Base-by-base conservation (phyloP, 2,797 vertebrate genomes). In the Rallus crepitans region DNA sequence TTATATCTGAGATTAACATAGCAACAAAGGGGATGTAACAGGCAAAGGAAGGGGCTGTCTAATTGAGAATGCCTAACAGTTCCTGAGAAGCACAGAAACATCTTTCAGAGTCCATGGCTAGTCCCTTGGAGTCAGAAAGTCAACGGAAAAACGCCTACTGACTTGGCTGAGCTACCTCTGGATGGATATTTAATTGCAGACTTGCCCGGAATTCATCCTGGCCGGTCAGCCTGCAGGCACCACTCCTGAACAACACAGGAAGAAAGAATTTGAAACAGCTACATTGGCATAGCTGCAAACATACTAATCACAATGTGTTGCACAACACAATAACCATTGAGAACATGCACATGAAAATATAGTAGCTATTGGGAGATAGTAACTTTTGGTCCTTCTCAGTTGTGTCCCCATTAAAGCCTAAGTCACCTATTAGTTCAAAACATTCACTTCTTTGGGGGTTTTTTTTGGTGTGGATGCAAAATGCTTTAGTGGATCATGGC, bases 401-500 rank as follows among this genome's bases (percentile, higher is more conserved):
- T 10, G 4, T 69, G 7, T 27, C 3, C 1, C 31, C 37, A 59
- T 39, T 79, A 66, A 63, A 68, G 52, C 21, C 71, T 53, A 61
- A 63, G 5, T 12, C 35, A 15, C 12, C n/a, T 40, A 9, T 75
- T 87, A 33, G 35, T 40, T 75, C 7, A 71, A 87, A 69, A 55
- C 11, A 39, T 0, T 0, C 35, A 37, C 9, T 37, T 37, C 37
- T 37, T 37, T 37, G 37, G 37, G 37, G 37, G 4, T 75, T 70
- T 72, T 90, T 64, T 35, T 28, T 70, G 59, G 31, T 1, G 4
- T 47, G 63, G 37, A 16, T 63, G 19, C 33, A 71, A 90, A 87
- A 71, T 28, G 2, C 39, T 73, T 35, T 35, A 61, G n/a, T 4
- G 1, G 15, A 20, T 66, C 21, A 19, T 23, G 18, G 45, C 45